Evolutionary conservation across 1,140 invertebrate genomes (phyloP), one percentile per base, ranked within the genome.

Genomic region (Branchinecta lynchi): DNA sequence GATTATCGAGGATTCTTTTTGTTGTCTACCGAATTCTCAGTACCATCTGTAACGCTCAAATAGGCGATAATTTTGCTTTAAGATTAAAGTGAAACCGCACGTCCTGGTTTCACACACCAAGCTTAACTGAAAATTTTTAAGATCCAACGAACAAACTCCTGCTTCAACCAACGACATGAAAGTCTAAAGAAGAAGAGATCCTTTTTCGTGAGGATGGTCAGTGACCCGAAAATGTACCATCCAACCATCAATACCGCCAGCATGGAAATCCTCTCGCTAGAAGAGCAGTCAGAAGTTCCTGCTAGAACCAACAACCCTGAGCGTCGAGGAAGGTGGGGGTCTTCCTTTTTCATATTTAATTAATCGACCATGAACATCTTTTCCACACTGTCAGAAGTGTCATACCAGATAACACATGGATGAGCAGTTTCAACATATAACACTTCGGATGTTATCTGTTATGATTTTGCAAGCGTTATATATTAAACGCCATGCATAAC

Each of bases 201-300:
- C 70, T 77, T 82, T 70, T 82, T 84, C 73, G 81, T 84, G 60
- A 77, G 81, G 60, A 84, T 84, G 83, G 82, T 84, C 15, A 84
- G 82, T 8, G 83, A 84, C 74, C 83, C 83, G 0, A 84, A 83
- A 72, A 76, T 82, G 51, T 84, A 84, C 76, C 82, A 83, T 73
- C 81, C 81, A 6, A 80, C 80, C 69, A 78, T 82, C 21, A 46
- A 45, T 9, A 17, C 45, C 45, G 17, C 44, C n/a, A 32, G 45
- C 21, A 66, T 21, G 17, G 15, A 17, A 43, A n/a, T n/a, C 8
- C 9, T 43, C 44, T 17, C 32, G 15, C 7, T 43, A 43, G 60
- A 43, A 15, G 10, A 66, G 5, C 32, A 32, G 32, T 32, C 51
- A 2, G 32, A 43, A 43, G 66, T 44, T 44, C 66, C n/a, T 44